Conservation (phyloP, 2,888 invertebrate genomes). For the Aricia artaxerxes region DNA sequence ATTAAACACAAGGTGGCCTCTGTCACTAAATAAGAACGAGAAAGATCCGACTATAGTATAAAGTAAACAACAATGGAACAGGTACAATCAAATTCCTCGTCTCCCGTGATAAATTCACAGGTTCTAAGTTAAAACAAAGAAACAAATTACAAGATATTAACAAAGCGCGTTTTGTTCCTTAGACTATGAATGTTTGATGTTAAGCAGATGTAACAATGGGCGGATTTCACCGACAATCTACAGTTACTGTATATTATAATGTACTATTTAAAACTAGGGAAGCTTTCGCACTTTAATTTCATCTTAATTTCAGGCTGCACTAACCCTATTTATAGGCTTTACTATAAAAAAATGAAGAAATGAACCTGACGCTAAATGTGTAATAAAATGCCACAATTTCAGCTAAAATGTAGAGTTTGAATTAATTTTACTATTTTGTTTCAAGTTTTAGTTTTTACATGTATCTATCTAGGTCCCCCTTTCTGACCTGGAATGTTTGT, state of each 20-base stretch:
- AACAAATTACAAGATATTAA: neutral
- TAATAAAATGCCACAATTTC: too few relatives aligned
- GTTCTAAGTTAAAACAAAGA: neutral
- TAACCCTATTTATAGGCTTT: neutral
- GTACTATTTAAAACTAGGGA: neutral
- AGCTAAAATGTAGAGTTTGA: too few relatives aligned
- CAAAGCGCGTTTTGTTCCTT: constrained; percentile 11
- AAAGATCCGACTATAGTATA: neutral
- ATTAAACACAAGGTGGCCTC: neutral
- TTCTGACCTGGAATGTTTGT: too few relatives aligned
- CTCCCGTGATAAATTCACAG: neutral
- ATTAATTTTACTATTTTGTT: too few relatives aligned
- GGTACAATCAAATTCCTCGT: too few relatives aligned
- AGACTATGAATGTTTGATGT: constrained; percentile 23
- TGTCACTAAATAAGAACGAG: too few relatives aligned
- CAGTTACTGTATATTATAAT: neutral
- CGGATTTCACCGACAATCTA: neutral
- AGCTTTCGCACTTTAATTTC: neutral
- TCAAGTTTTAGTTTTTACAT: too few relatives aligned
- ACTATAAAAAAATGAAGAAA: too few relatives aligned
- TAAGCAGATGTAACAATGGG: neutral
- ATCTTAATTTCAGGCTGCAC: too few relatives aligned
- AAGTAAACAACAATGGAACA: too few relatives aligned
- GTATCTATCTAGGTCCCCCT: too few relatives aligned
- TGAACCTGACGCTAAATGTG: too few relatives aligned